Evolutionary conservation across 2,797 vertebrate genomes (phyloP).

Genomic region (Crocodylus rhombifer): DNA sequence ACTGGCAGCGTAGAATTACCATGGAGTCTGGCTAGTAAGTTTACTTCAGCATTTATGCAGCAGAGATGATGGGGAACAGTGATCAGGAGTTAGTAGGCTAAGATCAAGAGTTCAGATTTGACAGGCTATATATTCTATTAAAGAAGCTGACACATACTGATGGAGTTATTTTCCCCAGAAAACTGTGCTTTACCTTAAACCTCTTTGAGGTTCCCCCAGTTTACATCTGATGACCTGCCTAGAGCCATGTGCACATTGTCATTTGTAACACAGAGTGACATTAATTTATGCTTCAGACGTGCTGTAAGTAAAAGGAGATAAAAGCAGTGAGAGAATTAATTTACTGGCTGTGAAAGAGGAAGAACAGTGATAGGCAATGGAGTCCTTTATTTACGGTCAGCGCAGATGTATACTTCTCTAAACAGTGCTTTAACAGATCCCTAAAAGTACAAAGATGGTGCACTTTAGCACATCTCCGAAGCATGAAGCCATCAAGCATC

Average conservation of each 20-base stretch:
- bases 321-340: constrained; percentile 1
- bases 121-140: not conserved
- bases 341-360: not conserved
- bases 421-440: not conserved
- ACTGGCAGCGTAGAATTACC: too few relatives aligned
- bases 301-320: not conserved
- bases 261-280: not conserved
- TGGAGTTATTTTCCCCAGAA: not conserved
- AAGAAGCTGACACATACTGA: not conserved
- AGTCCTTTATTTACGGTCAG: not conserved
- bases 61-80: not conserved
- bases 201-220: not conserved
- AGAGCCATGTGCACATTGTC: not conserved
- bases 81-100: not conserved
- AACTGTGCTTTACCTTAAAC: not conserved
- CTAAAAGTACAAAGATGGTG: not conserved
- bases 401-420: not conserved
- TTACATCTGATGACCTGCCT: accelerated
- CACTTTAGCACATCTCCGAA: constrained; percentile 9
- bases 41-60: not conserved
- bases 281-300: not conserved
- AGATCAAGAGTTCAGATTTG: not conserved
- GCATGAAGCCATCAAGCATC: not conserved
- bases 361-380: too few relatives aligned
- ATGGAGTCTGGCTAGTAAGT: too few relatives aligned